A percentile compares a stretch with the other conserved stretches of the same genome.
Conservation (phyloP, 1,140 invertebrate genomes). For the Pristionchus pacificus region DNA sequence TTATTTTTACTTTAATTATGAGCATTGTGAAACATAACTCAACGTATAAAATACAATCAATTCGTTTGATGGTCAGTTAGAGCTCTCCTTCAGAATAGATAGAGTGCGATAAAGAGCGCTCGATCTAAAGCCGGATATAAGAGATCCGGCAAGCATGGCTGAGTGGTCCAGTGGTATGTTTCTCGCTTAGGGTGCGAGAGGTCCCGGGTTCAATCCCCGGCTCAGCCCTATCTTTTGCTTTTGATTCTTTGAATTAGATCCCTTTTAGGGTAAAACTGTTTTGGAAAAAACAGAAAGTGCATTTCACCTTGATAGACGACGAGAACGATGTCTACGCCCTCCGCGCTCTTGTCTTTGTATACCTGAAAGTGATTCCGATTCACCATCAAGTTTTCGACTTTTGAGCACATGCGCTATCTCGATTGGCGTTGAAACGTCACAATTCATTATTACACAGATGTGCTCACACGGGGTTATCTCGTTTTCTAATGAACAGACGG, state of each 20-base stretch:
- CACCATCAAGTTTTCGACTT: no score
- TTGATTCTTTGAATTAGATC: no score
- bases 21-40: no score
- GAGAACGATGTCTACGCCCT: not conserved
- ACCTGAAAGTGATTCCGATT: not conserved
- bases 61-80: no score
- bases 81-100: not conserved
- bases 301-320: not conserved
- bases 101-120: not conserved
- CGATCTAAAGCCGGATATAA: no score
- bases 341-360: not conserved
- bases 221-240: not conserved
- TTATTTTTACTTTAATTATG: not conserved
- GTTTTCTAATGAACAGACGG: not conserved
- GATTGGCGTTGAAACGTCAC: not conserved
- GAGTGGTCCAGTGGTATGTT: slow-evolving; percentile 1
- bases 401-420: no score
- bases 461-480: not conserved
- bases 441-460: not conserved
- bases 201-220: slow-evolving; percentile 17
- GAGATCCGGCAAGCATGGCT: no score
- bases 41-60: no score
- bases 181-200: slow-evolving; percentile 10
- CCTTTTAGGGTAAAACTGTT: no score
- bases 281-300: no score